These are phyloP conservation scores for Netelia fuscicornis DNA, from an alignment of 2,888 invertebrate genomes.

Conservation along the genomic window DNA sequence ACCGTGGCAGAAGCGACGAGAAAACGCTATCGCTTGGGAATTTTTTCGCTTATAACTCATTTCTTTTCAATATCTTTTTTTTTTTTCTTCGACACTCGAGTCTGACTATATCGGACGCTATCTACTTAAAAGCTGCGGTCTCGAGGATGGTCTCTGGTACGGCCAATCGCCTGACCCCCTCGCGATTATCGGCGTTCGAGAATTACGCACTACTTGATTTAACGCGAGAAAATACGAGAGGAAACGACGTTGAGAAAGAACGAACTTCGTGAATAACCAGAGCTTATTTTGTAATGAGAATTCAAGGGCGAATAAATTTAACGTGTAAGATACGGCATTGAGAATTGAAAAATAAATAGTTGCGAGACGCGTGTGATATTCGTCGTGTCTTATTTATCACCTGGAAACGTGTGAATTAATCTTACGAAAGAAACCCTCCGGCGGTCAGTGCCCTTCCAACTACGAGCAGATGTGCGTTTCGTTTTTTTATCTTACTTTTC, in stretches of 20 bases:
- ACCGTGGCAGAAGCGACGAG: conserved; percentile 32
- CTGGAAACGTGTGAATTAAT: background rate
- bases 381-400: background rate
- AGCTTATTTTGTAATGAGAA: no score
- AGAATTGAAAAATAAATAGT: background rate
- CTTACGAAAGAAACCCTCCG: background rate
- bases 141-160: background rate
- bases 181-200: no score
- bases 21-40: conserved; percentile 52
- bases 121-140: conserved; percentile 28
- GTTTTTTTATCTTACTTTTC: background rate
- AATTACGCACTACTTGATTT: no score
- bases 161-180: background rate
- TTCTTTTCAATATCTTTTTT: conserved; percentile 1
- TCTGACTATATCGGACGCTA: conserved; percentile 36
- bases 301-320: no score
- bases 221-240: no score
- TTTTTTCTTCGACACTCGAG: conserved; percentile 20
- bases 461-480: background rate
- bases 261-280: no score
- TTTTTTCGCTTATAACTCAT: conserved; percentile 43
- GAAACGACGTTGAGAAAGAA: no score
- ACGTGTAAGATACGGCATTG: no score
- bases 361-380: background rate
- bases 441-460: conserved; percentile 4